Percentiles rank a stretch among this genome's conserved stretches.
These are phyloP conservation scores for Anas platyrhynchos DNA, from an alignment of 2,113 vertebrate species.

Conservation along the genomic window DNA sequence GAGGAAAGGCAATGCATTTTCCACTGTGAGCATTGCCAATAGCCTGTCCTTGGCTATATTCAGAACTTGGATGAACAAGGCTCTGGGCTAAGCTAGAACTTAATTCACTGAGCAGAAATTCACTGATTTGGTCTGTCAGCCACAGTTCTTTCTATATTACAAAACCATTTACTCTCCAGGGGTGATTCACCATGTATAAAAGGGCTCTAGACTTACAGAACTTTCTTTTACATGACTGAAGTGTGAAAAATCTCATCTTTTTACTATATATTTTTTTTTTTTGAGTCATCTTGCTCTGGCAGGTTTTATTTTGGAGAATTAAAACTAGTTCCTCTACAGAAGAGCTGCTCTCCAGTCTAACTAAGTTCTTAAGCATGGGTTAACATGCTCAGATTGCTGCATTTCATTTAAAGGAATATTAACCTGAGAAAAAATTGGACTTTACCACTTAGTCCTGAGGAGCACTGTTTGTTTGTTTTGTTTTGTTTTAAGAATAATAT, in stretches of 20 bases:
- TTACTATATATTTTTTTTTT: neutral
- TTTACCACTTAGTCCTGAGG: neutral
- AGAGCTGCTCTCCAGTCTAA: neutral
- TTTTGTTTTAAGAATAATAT: neutral
- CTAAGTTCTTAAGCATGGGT: neutral
- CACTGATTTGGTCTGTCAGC: neutral
- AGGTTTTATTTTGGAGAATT: neutral
- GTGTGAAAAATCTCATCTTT: neutral
- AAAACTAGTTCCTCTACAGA: neutral
- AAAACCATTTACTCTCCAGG: neutral
- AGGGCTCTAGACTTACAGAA: neutral
- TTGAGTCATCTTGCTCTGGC: neutral
- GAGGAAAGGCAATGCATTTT: neutral
- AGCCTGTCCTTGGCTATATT: neutral
- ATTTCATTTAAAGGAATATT: neutral
- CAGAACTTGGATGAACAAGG: neutral
- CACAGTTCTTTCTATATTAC: neutral
- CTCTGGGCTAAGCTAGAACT: fast-evolving
- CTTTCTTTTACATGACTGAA: neutral
- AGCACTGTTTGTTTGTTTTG: neutral
- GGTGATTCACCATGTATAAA: neutral
- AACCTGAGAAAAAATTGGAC: neutral
- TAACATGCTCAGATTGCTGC: neutral
- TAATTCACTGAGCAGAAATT: neutral
- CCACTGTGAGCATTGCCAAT: neutral